Percentiles rank a stretch among this genome's conserved stretches.
These are phyloP conservation scores for Scomber japonicus DNA, from an alignment of 2,113 vertebrate genomes.

Conservation along the genomic window DNA sequence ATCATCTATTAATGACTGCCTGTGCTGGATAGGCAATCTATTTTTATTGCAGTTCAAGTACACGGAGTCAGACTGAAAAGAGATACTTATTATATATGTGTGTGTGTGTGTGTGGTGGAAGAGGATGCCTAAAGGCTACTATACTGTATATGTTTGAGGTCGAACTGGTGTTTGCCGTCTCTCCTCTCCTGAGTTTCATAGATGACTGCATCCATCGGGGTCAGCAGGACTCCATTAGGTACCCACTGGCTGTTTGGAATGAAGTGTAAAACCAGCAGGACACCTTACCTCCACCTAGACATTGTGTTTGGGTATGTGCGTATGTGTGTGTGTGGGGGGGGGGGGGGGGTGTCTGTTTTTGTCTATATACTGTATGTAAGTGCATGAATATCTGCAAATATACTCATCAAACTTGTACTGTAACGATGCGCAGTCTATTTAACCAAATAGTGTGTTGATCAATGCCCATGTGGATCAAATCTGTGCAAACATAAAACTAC, in stretches of 20 bases:
- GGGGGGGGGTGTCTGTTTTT: neutral
- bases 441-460: neutral
- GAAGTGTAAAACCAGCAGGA: slow-evolving; percentile 45
- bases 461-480: neutral
- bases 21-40: neutral
- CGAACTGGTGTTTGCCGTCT: slow-evolving; percentile 9
- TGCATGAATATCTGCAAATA: no score
- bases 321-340: neutral
- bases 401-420: neutral
- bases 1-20: slow-evolving; percentile 1
- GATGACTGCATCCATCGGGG: slow-evolving; percentile 43
- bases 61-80: neutral
- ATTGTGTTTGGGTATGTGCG: neutral
- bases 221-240: slow-evolving; percentile 44
- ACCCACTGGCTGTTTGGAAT: neutral
- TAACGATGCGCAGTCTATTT: neutral
- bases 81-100: slow-evolving; percentile 1
- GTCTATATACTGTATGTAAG: neutral
- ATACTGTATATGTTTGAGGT: slow-evolving; percentile 2
- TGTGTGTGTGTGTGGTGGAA: slow-evolving; percentile 1
- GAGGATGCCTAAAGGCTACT: neutral
- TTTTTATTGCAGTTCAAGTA: neutral
- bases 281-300: neutral
- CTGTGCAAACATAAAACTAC: neutral
- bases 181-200: slow-evolving; percentile 36